Percentiles rank a stretch among this genome's conserved stretches.
Conservation (phyloP, 2,888 invertebrate species). For the Drosophila colorata region DNA sequence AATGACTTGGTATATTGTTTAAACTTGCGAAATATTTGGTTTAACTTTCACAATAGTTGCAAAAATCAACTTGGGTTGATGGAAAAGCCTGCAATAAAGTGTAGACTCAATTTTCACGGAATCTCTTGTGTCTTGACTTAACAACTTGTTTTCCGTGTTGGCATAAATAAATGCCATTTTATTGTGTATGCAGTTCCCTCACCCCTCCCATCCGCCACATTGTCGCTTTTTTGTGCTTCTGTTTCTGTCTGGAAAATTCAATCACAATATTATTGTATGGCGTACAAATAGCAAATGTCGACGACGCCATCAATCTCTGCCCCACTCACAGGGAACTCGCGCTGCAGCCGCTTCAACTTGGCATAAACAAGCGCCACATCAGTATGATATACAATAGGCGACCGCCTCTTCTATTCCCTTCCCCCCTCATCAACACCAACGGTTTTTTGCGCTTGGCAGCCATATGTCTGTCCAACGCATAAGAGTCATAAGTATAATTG, state of each 20-base stretch:
- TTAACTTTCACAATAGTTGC: slow-evolving; percentile 7
- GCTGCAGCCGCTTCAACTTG: slow-evolving; percentile 25
- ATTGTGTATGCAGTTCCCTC: slow-evolving; percentile 26
- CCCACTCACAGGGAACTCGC: slow-evolving; percentile 24
- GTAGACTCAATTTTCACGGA: slow-evolving; percentile 21
- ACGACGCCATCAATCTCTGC: slow-evolving; percentile 57
- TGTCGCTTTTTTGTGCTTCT: background rate
- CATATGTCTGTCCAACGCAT: slow-evolving; percentile 14
- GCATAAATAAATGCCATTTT: slow-evolving; percentile 64
- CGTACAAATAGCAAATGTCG: slow-evolving; percentile 65
- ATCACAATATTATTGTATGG: slow-evolving; percentile 75
- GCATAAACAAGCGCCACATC: slow-evolving; percentile 37
- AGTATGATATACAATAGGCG: slow-evolving; percentile 10
- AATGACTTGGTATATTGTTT: slow-evolving; percentile 10
- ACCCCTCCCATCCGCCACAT: background rate
- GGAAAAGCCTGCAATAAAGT: slow-evolving; percentile 33
- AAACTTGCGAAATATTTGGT: background rate
- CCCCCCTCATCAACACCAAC: background rate
- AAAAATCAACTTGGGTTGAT: slow-evolving; percentile 10
- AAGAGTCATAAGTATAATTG: slow-evolving; percentile 32
- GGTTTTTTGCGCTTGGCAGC: slow-evolving; percentile 19
- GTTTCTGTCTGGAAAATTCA: slow-evolving; percentile 51
- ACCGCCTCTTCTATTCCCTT: background rate
- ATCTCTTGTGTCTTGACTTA: slow-evolving; percentile 25
- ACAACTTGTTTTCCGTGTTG: slow-evolving; percentile 66